phyloP scores from a whole-genome alignment of 2,113 vertebrate genomes.

The Melanocharis versteri region DNA sequence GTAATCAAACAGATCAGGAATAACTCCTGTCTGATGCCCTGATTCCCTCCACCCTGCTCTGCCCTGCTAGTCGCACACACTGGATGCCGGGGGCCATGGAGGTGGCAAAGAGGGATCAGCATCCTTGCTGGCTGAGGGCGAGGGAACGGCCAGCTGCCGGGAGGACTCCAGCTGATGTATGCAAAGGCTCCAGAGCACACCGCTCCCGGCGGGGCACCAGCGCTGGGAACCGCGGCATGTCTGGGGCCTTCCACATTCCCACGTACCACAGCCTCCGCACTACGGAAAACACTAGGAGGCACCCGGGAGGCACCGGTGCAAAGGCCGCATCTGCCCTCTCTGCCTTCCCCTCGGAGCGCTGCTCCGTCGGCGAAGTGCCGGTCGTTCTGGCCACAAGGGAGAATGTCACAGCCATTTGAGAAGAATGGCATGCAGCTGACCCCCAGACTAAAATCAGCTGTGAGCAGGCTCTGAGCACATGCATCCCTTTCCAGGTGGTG shows the following conservation, averaged over 20 bases:
- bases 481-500: background rate
- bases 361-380: background rate
- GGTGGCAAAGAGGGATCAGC: background rate
- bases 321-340: background rate
- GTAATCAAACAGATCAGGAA: background rate
- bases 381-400: background rate
- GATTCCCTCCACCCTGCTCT: background rate
- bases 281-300: background rate
- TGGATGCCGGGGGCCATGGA: background rate
- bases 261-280: background rate
- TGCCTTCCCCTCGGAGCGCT: background rate
- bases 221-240: background rate
- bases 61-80: background rate
- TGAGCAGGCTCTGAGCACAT: background rate
- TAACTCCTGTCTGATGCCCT: background rate
- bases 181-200: background rate
- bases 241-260: background rate
- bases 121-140: background rate
- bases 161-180: background rate
- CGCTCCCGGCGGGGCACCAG: background rate
- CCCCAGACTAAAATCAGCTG: background rate
- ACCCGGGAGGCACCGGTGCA: rapidly evolving
- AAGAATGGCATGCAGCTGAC: rapidly evolving
- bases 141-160: background rate
- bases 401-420: background rate